Evolutionary conservation across 2,113 vertebrate genomes (phyloP).

Genomic region (Serinus canaria): DNA sequence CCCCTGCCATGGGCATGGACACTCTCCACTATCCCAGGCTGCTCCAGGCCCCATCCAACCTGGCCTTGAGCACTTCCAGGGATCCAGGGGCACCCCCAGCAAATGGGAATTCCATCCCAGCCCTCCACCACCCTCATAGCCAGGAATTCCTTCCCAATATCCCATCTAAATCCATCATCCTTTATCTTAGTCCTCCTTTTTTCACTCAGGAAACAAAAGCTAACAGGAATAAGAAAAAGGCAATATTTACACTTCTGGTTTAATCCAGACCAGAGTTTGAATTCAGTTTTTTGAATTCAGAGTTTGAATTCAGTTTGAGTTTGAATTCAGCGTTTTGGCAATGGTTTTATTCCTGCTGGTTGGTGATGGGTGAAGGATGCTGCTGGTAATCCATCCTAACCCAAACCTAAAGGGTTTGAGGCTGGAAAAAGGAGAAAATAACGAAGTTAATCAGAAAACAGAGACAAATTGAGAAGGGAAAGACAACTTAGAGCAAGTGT

Average conservation of each 20-base stretch:
- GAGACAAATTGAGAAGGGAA: not conserved
- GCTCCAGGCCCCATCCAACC: rapidly evolving
- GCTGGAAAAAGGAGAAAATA: not conserved
- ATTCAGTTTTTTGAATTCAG: no score
- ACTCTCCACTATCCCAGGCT: rapidly evolving
- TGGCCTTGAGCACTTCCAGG: not conserved
- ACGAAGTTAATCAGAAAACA: not conserved
- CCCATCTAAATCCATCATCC: not conserved
- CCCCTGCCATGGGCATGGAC: not conserved
- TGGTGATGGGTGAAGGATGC: not conserved
- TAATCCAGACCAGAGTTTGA: not conserved
- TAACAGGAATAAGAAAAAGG: not conserved
- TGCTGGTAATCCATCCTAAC: not conserved
- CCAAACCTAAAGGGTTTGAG: not conserved
- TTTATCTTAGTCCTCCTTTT: not conserved
- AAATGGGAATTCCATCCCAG: not conserved
- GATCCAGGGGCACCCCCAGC: not conserved
- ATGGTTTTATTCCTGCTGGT: not conserved
- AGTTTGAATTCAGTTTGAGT: no score
- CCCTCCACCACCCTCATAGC: rapidly evolving
- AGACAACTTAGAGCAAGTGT: not conserved
- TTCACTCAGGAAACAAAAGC: not conserved
- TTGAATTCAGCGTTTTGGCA: not conserved
- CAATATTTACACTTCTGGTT: not conserved
- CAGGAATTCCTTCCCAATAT: not conserved